Base-by-base conservation (phyloP, 2,888 invertebrate genomes). In the Anticlea derivata region DNA sequence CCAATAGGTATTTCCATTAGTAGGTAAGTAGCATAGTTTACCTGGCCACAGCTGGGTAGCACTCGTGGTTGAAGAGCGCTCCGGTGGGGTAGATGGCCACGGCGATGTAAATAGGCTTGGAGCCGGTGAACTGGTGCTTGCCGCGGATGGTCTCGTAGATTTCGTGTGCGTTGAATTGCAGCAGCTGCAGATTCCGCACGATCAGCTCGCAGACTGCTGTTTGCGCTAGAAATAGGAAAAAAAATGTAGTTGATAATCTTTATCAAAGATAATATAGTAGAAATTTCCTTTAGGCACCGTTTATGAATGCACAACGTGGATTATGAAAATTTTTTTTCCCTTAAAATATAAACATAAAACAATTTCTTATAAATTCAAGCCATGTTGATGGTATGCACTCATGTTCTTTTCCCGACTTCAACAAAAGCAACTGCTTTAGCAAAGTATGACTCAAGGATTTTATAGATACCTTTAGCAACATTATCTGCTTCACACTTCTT, bases 91-190 rank as follows among this genome's bases (percentile, higher is more conserved):
- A 97, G 23, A 96, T 86, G 0, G 94, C 96, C 1, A 96, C 94
- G 0, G 94, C 95, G 8, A 94, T 86, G 67, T 94, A 93, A 1
- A 91, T 69, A 0, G 91, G 80, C 66, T 92, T 93, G 12, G 93
- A 90, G 0, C 91, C 91, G 17, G 78, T 85, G 66, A 84, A 91
- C 64, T 92, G 91, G 48, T 92, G 91, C 1, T 79, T 72, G 0
- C 89, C 90, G 1, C 92, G 82, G 5, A 93, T 69, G 0, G 94
- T 94, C 70, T 96, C 95, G 63, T 93, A 94, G 26, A 97, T 93
- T 83, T 96, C 96, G 70, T 97, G 96, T 0, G 96, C 96, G 73
- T 97, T 97, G 78, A 96, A 97, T 74, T 96, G 96, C 7, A 96
- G 80, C 40, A 96, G 89, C 78, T 96, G 95, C 6, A 96, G 86